phyloP scores from a whole-genome alignment of 2,113 vertebrate species.

The Marmota monax region DNA sequence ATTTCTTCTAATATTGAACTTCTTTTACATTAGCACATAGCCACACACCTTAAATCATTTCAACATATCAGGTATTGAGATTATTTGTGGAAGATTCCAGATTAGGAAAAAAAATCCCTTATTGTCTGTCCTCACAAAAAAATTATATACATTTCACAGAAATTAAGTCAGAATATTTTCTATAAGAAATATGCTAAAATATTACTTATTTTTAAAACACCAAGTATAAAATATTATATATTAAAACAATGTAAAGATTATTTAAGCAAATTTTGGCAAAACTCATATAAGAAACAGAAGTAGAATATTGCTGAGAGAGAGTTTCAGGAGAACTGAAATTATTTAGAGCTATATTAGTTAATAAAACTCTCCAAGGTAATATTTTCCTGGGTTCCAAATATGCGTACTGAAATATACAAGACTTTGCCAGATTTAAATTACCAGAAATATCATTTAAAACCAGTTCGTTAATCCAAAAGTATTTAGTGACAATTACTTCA shows the following conservation, averaged over 20 bases:
- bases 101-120: background rate
- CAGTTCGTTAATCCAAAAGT: slow-evolving; percentile 27
- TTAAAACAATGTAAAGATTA: background rate
- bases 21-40: background rate
- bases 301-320: background rate
- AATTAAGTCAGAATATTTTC: background rate
- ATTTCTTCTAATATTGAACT: background rate
- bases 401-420: background rate
- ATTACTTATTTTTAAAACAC: background rate
- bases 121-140: slow-evolving; percentile 17
- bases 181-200: background rate
- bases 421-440: slow-evolving; percentile 47
- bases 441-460: slow-evolving; percentile 39
- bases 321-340: slow-evolving; percentile 44
- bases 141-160: background rate
- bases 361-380: slow-evolving; percentile 43
- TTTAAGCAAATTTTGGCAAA: slow-evolving; percentile 27
- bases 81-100: background rate
- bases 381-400: slow-evolving; percentile 28
- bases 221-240: background rate
- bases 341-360: slow-evolving; percentile 20
- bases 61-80: background rate
- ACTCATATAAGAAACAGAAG: background rate
- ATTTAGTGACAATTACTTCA: slow-evolving; percentile 73
- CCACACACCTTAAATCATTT: slow-evolving; percentile 25